Base-by-base conservation (phyloP, 2,797 vertebrate species). In the Alca torda region DNA sequence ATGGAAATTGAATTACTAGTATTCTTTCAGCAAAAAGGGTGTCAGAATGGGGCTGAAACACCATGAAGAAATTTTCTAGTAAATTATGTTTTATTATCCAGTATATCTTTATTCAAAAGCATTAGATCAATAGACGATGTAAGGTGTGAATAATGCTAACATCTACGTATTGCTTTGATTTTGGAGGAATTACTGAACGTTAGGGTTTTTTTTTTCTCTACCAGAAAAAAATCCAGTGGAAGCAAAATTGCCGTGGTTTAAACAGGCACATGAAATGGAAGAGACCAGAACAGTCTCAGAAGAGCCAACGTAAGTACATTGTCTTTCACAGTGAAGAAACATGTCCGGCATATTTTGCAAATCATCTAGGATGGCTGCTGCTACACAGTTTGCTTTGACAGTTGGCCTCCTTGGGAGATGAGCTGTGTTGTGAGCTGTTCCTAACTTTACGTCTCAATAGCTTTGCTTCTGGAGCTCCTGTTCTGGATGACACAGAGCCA, bases 191-290 rank as follows among this genome's bases (percentile, higher is more conserved):
- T 72, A 48, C n/a, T 92, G 37, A 61, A n/a, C 63, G 35, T 16
- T 77, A 61, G 69, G 35, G 35, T 72, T 45, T 16, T 50, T 89
- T 87, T 81, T 70, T 67, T 63, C 82, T 89, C 70, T 95, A 95
- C 76, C 95, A 99, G 99, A 99, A 96, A 98, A 98, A 86, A 97
- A 92, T 84, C 99, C 99, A 2, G 98, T 99, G 91, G 99, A 99
- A 98, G 99, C 99, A 81, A 99, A 99, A 93, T 96, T 98, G 59
- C 99, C 99, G 0, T 99, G 99, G 99, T 97, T 98, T 91, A 99
- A 99, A 96, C 99, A 99, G 97, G 99, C 99, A 39, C 99, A 99
- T 26, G 99, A 99, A 91, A 98, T 99, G 93, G 99, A 99, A 93
- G 99, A 99, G 95, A 98, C 97, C 37, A 97, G 97, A 88, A 97